A percentile compares a stretch with the other conserved stretches of the same genome.
These are phyloP conservation scores for Andrena hattorfiana DNA, from an alignment of 2,888 invertebrate genomes.

Conservation along the genomic window DNA sequence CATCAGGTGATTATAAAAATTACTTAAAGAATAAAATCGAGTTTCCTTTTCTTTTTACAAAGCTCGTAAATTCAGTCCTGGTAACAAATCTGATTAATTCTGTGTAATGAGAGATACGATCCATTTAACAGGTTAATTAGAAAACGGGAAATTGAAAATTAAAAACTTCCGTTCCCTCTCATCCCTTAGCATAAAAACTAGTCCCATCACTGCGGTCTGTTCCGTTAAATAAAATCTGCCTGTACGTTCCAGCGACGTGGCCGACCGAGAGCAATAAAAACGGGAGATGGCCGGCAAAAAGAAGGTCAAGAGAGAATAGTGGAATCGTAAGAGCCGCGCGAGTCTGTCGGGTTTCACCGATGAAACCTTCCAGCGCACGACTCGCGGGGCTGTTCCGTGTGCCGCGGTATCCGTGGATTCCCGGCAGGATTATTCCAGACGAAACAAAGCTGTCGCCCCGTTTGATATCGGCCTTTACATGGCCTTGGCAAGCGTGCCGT, in stretches of 20 bases:
- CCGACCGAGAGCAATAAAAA: slow-evolving; percentile 18
- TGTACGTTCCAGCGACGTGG: slow-evolving; percentile 34
- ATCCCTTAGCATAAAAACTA: background rate
- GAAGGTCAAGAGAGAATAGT: slow-evolving; percentile 1
- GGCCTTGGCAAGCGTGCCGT: slow-evolving; percentile 62
- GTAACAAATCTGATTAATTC: too few species aligned
- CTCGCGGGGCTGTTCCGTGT: slow-evolving; percentile 29
- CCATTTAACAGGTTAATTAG: too few species aligned
- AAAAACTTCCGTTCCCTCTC: background rate
- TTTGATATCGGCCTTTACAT: slow-evolving; percentile 83
- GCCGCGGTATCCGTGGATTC: slow-evolving; percentile 74
- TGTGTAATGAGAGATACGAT: too few species aligned
- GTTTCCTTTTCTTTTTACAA: too few species aligned
- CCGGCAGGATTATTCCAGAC: slow-evolving; percentile 80
- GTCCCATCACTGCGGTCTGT: slow-evolving; percentile 28
- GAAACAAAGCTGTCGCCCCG: slow-evolving; percentile 83
- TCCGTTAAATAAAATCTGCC: slow-evolving; percentile 52
- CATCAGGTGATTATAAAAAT: too few species aligned
- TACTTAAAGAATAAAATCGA: too few species aligned
- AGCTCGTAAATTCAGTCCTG: too few species aligned
- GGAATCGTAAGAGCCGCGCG: slow-evolving; percentile 16
- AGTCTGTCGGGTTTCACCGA: slow-evolving; percentile 29
- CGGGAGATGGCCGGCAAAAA: slow-evolving; percentile 17
- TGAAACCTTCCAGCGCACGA: slow-evolving; percentile 41
- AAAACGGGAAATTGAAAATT: too few species aligned